Conservation (phyloP, 2,113 vertebrate species). For the Phodopus roborovskii region DNA sequence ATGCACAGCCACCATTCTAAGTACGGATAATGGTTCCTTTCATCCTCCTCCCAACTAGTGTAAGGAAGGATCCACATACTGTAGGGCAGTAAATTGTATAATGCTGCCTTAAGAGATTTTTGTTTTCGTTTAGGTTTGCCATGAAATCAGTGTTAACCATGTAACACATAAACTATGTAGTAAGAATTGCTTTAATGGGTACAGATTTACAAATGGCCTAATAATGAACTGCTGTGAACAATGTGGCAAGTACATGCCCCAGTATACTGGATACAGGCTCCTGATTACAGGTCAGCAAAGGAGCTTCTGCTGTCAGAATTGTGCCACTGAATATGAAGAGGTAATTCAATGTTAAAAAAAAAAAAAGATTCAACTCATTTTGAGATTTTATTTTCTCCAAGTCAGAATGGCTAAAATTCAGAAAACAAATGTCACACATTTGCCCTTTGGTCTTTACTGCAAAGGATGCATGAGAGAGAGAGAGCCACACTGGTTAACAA, state of each 20-base stretch:
- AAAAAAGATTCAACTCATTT: background rate
- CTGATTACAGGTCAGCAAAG: slow-evolving; percentile 95
- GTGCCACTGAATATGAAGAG: slow-evolving; percentile 96
- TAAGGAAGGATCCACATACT: background rate
- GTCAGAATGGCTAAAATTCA: background rate
- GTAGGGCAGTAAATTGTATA: background rate
- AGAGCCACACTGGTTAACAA: background rate
- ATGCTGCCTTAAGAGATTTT: slow-evolving; percentile 37
- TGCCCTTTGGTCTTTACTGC: background rate
- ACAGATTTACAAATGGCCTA: slow-evolving; percentile 96
- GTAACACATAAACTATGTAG: slow-evolving; percentile 98
- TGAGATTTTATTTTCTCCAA: background rate
- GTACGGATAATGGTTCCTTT: background rate
- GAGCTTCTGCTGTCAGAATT: slow-evolving; percentile 97
- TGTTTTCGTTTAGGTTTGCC: slow-evolving; percentile 92
- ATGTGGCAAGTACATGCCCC: slow-evolving; percentile 96
- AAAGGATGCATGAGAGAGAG: background rate
- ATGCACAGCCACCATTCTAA: background rate
- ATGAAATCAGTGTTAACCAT: slow-evolving; percentile 99
- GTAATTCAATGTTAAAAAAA: slow-evolving; percentile 84
- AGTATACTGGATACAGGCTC: slow-evolving; percentile 93
- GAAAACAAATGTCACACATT: background rate
- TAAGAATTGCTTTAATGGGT: slow-evolving; percentile 97
- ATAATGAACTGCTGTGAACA: slow-evolving; percentile 99
- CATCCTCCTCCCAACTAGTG: background rate